Conservation (phyloP, 2,888 invertebrate species). For the Rapana venosa region DNA sequence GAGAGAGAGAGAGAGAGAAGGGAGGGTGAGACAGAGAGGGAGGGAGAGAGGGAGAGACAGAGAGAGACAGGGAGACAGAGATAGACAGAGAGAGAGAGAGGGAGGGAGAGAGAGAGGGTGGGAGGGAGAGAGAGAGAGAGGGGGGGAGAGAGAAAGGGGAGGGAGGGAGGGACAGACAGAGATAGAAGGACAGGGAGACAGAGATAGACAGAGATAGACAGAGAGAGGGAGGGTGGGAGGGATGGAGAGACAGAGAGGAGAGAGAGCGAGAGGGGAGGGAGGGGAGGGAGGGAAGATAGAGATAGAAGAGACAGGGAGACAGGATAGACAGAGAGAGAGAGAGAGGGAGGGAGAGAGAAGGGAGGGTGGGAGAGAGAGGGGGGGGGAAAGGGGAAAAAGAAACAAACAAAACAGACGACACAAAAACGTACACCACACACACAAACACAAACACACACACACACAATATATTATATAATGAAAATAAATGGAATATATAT, state of each 20-base stretch:
- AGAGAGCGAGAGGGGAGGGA: not conserved
- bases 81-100: constrained; percentile 9
- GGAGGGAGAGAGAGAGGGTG: not conserved
- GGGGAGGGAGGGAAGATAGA: not conserved
- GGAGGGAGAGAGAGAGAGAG: not conserved
- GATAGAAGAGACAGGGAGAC: not conserved
- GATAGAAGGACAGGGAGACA: not conserved
- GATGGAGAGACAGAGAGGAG: too few relatives aligned
- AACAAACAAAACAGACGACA: too few relatives aligned
- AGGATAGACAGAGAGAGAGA: too few relatives aligned
- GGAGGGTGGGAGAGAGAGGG: too few relatives aligned
- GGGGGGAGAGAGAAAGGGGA: not conserved
- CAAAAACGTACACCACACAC: too few relatives aligned
- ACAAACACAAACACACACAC: too few relatives aligned
- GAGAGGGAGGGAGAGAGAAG: too few relatives aligned
- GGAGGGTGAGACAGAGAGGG: not conserved
- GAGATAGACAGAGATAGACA: not conserved
- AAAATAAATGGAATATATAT: too few relatives aligned
- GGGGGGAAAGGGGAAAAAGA: too few relatives aligned
- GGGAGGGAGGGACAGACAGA: not conserved
- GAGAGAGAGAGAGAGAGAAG: not conserved
- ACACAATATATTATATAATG: too few relatives aligned
- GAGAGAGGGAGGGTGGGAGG: too few relatives aligned
- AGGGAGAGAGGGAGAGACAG: constrained; percentile 18
- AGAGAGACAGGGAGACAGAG: constrained; percentile 5